Evolutionary conservation across 2,113 vertebrate species (phyloP), one percentile per base, ranked within the genome.

Genomic region (Strix aluco): DNA sequence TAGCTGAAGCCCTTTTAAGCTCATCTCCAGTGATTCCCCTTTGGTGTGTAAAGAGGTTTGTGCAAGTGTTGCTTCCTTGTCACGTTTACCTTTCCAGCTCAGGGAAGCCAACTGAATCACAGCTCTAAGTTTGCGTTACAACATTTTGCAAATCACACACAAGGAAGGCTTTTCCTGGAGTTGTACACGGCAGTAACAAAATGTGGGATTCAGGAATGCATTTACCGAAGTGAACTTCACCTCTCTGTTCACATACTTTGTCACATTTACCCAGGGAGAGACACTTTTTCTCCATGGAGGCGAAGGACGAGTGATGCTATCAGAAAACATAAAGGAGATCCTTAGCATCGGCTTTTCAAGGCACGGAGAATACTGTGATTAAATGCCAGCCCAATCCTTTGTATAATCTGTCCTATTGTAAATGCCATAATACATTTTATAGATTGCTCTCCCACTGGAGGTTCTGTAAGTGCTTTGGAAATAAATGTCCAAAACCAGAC

Each of bases 81-180:
- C 58, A 2, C 14, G 7, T 63, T 92, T 66, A 40, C 52, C 81
- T 80, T 59, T 32, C 57, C 77, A 13, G 36, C 32, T 46, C 14
- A 0, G 57, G 91, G 47, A 59, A 62, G 29, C 58, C 51, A 12
- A 10, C 27, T 54, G 23, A 5, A 34, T 40, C 11, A 0, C 75
- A n/a, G 77, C 67, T 21, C 0, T 1, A 29, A 10, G 9, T 54
- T 29, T 11, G 26, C 16, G 1, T 34, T 6, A 5, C 3, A 52
- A 26, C 47, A 1, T 71, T 71, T 17, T 22, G 20, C 17, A 9
- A n/a, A 42, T 65, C 40, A 9, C 65, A 44, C n/a, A 6, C 36
- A 26, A 7, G 4, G 4, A 51, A 69, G 75, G 57, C 65, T 88
- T 84, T 62, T 73, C 21, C 20, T 19, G 63, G n/a, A 16, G 57